Percentiles rank a stretch among this genome's conserved stretches.
Evolutionary conservation across 2,888 invertebrate species (phyloP).

Genomic region (Epistrophe eligans): DNA sequence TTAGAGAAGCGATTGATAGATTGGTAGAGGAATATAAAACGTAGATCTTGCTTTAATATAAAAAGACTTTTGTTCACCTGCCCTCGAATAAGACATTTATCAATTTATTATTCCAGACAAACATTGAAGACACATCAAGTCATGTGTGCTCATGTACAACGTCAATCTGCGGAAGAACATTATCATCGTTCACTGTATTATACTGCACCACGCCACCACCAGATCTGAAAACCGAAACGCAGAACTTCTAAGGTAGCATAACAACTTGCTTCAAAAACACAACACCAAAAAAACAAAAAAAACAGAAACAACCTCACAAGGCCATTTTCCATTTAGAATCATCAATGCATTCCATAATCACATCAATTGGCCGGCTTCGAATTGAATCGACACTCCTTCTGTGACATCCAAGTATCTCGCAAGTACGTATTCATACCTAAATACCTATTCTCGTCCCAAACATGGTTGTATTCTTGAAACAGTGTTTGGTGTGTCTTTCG

Average conservation of each 20-base stretch:
- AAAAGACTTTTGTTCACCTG: no score
- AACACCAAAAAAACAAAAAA: not conserved
- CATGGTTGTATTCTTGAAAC: constrained; percentile 41
- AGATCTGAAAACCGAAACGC: not conserved
- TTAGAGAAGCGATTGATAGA: no score
- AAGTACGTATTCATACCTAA: not conserved
- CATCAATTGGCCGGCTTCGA: constrained; percentile 29
- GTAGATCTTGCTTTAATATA: no score
- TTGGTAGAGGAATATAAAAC: no score
- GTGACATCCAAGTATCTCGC: constrained; percentile 10
- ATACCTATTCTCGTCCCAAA: constrained; percentile 15
- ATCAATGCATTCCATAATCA: constrained; percentile 38
- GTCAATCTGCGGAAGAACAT: constrained; percentile 38
- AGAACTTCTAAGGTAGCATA: constrained; percentile 6
- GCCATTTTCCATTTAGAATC: constrained; percentile 36
- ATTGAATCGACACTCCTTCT: constrained; percentile 48
- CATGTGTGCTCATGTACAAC: constrained; percentile 51
- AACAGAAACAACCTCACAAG: not conserved
- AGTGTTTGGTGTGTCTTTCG: not conserved
- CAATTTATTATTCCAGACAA: no score
- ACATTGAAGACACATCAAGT: no score
- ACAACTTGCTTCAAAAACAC: constrained; percentile 10
- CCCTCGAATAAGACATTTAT: no score
- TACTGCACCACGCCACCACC: not conserved
- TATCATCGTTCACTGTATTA: not conserved